These are phyloP conservation scores for Limnephilus marmoratus DNA, from an alignment of 2,888 invertebrate genomes.

Conservation along the genomic window DNA sequence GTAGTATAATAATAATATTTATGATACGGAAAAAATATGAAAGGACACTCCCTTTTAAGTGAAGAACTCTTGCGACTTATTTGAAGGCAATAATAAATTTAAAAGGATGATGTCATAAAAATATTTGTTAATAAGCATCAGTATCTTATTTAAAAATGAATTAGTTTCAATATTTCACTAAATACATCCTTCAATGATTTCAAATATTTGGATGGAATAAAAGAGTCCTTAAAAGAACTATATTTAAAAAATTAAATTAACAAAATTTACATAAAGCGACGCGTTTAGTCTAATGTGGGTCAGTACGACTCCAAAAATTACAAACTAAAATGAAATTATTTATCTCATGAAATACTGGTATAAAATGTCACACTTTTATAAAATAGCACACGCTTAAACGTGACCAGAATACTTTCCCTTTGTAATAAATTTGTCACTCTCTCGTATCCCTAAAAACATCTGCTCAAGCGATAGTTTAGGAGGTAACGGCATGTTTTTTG, in stretches of 20 bases:
- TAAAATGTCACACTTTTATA: not conserved
- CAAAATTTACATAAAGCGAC: not conserved
- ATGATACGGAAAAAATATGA: not conserved
- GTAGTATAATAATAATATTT: not conserved
- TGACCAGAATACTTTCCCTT: not conserved
- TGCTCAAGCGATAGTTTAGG: not conserved
- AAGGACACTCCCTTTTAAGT: not conserved
- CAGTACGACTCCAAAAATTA: not conserved
- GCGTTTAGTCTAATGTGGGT: not conserved
- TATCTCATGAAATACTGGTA: not conserved
- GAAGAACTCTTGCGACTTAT: not conserved
- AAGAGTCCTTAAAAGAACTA: too few species aligned
- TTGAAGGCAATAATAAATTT: not conserved
- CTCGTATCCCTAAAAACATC: not conserved
- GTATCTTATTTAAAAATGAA: too few species aligned
- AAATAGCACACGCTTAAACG: not conserved
- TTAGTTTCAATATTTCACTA: too few species aligned
- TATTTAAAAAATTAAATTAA: too few species aligned
- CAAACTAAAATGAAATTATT: not conserved
- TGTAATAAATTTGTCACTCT: not conserved
- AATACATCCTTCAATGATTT: too few species aligned
- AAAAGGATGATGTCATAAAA: not conserved
- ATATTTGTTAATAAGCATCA: too few species aligned
- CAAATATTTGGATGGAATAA: too few species aligned
- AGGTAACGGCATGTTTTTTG: not conserved